Evolutionary conservation across 2,113 vertebrate genomes (phyloP).

Genomic region (Aphelocoma coerulescens): DNA sequence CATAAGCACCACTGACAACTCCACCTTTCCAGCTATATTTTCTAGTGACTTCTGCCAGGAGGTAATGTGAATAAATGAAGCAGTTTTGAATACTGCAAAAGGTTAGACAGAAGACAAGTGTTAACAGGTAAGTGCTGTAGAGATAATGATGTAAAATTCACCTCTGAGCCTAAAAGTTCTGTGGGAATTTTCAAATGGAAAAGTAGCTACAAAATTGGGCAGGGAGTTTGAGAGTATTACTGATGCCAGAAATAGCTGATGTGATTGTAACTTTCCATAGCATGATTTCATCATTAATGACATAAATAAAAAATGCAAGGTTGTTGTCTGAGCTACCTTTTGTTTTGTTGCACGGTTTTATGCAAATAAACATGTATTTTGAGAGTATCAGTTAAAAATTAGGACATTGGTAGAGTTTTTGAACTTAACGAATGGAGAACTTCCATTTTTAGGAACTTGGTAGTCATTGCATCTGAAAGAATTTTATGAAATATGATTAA

Average conservation of each 20-base stretch:
- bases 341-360: background rate
- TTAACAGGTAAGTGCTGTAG: background rate
- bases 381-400: background rate
- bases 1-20: background rate
- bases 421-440: constrained; percentile 5
- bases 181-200: background rate
- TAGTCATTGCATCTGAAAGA: background rate
- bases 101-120: background rate
- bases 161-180: background rate
- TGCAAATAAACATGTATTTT: background rate
- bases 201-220: background rate
- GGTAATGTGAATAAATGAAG: background rate
- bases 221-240: background rate
- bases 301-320: background rate
- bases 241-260: background rate
- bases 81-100: background rate
- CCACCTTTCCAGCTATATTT: background rate
- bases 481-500: background rate
- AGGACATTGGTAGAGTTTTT: background rate
- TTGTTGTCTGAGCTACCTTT: background rate
- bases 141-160: background rate
- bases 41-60: background rate
- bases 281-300: background rate
- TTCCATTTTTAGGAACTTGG: background rate
- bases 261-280: background rate